Evolutionary conservation across 2,113 vertebrate genomes (phyloP), one percentile per base, ranked within the genome.

Genomic region (Tupaia chinensis): DNA sequence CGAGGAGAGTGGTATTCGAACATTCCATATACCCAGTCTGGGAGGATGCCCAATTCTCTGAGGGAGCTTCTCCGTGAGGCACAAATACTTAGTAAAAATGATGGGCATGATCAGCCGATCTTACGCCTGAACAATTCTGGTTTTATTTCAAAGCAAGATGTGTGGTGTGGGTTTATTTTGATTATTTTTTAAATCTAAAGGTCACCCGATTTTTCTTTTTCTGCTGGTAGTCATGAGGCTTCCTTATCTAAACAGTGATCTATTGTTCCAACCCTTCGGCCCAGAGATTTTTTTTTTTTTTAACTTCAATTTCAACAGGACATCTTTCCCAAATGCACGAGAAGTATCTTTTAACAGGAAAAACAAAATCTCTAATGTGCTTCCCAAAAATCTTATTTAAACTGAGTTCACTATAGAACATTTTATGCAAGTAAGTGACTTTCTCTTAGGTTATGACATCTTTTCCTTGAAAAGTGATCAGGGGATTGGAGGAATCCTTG

Each of bases 161-260:
- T 95, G 92, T 73, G 73, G n/a, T 91, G 23, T 94, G 87, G 76
- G 27, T 77, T 86, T 56, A 12, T 65, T 66, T 90, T 60, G 56
- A 74, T 74, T 77, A 85, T 90, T 78, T 74, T 80, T 93, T 17
- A 63, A 85, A 54, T 90, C 89, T 91, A 93, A 98, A 97, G 79
- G 97, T 96, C 97, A 98, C 34, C 91, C 44, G 68, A 93, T 54
- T 95, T 98, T 96, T 97, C 97, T 89, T 73, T 70, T 95, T 89
- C 89, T 95, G 13, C 70, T 97, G 0, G 66, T 58, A 81, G 56
- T 97, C 91, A 66, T 0, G 0, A 54, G 44, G 72, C 19, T 34
- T 34, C 92, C 90, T 95, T 97, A 68, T 97, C 79, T 96, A 94
- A 97, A 72, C 61, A 97, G 94, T 95, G 19, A 25, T 93, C 69